Base-by-base conservation (phyloP, 2,113 vertebrate species). In the Callionymus lyra region DNA sequence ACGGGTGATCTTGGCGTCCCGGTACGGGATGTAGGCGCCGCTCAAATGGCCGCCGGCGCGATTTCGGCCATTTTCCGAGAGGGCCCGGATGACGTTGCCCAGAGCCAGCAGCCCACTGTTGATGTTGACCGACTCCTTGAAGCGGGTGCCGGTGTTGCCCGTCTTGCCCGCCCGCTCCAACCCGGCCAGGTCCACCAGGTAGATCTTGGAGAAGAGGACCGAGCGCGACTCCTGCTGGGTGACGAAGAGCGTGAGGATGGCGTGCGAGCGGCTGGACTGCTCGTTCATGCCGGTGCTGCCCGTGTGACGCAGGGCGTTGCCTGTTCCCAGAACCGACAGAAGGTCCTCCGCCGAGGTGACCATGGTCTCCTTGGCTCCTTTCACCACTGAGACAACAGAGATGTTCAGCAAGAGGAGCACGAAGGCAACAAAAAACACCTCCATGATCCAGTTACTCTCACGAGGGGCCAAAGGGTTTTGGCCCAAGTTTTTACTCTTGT, bases 101-200 rank as follows among this genome's bases (percentile, higher is more conserved):
- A 97, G 72, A 0, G 89, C 91, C 18, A 94, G 70, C 18, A 97
- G 67, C 31, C 85, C 91, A 16, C 86, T 89, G 14, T 95, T 95
- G 60, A 96, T 94, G 18, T 87, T 83, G 65, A 86, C 53, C 12
- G 91, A 91, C 69, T 96, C 92, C 76, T 93, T 92, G 68, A 96
- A 88, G 2, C 83, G 73, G 36, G 84, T 77, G 0, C 89, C 87
- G 0, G 85, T 89, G 77, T 90, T 90, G 27, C 88, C 87, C 1
- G 89, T 93, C 75, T 91, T 91, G 21, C 84, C 72, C 16, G 85
- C 89, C 34, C 88, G 87, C 72, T 94, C 92, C 2, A 82, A 91
- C 13, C 93, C 92, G 1, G 92, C 90, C 39, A 97, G 82, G 70
- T 96, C 91, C 33, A 97, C 91, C 77, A 97, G 87, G 45, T 87